These are phyloP conservation scores for Mythimna ferrago DNA, from an alignment of 2,888 invertebrate genomes.

Conservation along the genomic window DNA sequence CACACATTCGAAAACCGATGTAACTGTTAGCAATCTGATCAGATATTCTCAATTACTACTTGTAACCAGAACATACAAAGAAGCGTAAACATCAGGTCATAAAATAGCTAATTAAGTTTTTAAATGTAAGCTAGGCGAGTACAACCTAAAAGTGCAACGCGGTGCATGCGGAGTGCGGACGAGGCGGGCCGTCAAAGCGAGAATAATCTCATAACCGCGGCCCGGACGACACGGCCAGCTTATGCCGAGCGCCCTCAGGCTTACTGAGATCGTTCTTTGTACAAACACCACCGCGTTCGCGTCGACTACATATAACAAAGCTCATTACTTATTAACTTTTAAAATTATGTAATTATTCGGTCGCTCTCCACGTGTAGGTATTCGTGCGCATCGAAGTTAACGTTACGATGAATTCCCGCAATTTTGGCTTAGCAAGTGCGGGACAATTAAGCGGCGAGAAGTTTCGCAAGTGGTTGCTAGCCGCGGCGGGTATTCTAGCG, in stretches of 20 bases:
- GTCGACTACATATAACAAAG: slow-evolving; percentile 68
- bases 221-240: slow-evolving; percentile 82
- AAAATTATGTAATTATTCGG: slow-evolving; percentile 72
- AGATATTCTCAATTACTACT: slow-evolving; percentile 14
- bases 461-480: slow-evolving; percentile 85
- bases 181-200: slow-evolving; percentile 84
- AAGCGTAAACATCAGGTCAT: slow-evolving; percentile 70
- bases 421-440: slow-evolving; percentile 73
- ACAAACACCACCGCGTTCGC: slow-evolving; percentile 71
- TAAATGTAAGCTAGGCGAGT: slow-evolving; percentile 78
- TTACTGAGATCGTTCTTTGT: slow-evolving; percentile 83
- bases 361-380: slow-evolving; percentile 68
- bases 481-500: slow-evolving; percentile 79
- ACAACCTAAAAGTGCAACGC: slow-evolving; percentile 79
- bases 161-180: slow-evolving; percentile 75
- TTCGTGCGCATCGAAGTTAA: slow-evolving; percentile 79
- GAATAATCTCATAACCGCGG: slow-evolving; percentile 88
- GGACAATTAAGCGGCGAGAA: slow-evolving; percentile 82
- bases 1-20: neutral
- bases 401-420: slow-evolving; percentile 78
- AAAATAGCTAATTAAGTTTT: slow-evolving; percentile 83
- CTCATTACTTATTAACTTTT: slow-evolving; percentile 74
- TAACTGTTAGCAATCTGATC: neutral
- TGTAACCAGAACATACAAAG: slow-evolving; percentile 59
- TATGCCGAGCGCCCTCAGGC: slow-evolving; percentile 83